phyloP scores from a whole-genome alignment of 2,888 invertebrate genomes.

The Scrobipalpa costella region DNA sequence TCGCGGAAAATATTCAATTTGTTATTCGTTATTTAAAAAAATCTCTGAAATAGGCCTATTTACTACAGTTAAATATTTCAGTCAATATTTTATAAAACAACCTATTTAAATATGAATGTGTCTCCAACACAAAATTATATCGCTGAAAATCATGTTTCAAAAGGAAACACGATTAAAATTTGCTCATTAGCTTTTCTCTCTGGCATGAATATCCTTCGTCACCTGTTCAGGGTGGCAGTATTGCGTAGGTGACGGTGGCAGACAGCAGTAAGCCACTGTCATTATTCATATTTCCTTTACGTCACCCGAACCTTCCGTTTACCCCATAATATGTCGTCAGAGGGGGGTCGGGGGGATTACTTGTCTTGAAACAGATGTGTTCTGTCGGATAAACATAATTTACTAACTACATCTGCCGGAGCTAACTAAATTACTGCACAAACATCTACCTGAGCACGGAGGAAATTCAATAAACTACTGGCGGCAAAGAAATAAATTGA shows the following conservation, averaged over 20 bases:
- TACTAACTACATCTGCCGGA: constrained; percentile 68
- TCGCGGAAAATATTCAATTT: too few species aligned
- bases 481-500: neutral
- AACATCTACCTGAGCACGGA: neutral
- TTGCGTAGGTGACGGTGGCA: constrained; percentile 43
- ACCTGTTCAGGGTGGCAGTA: constrained; percentile 25
- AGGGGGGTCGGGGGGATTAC: constrained; percentile 66
- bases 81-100: too few species aligned
- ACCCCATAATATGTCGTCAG: constrained; percentile 41
- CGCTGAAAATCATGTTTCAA: neutral
- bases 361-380: constrained; percentile 64
- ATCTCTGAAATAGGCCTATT: too few species aligned
- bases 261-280: constrained; percentile 48
- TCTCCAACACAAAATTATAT: too few species aligned
- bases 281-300: constrained; percentile 66
- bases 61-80: too few species aligned
- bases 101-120: too few species aligned
- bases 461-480: constrained; percentile 7
- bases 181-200: neutral
- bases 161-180: neutral
- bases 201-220: constrained; percentile 13
- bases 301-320: constrained; percentile 48
- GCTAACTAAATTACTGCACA: constrained; percentile 55
- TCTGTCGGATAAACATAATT: constrained; percentile 72
- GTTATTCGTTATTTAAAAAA: too few species aligned